phyloP scores from a whole-genome alignment of 2,797 vertebrate species.

The Monodelphis domestica region DNA sequence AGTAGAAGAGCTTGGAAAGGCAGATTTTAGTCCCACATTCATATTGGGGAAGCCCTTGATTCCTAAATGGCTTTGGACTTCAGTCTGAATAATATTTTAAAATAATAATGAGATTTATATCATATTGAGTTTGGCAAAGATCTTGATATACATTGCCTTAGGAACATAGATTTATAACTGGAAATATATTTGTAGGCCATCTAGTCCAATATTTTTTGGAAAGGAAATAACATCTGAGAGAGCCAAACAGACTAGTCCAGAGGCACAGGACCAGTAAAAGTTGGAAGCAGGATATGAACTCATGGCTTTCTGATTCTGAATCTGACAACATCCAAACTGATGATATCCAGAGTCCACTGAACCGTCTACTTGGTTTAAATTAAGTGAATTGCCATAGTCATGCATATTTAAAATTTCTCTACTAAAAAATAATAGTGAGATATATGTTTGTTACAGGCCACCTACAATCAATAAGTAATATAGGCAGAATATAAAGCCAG shows the following conservation, averaged over 20 bases:
- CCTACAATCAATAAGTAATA: neutral
- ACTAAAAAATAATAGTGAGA: neutral
- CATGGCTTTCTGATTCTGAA: neutral
- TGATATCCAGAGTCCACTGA: neutral
- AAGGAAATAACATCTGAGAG: neutral
- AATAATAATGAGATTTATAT: neutral
- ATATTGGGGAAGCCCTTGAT: neutral
- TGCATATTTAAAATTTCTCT: neutral
- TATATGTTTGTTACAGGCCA: neutral
- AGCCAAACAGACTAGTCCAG: neutral
- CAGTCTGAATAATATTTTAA: neutral
- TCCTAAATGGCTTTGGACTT: neutral
- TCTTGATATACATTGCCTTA: neutral
- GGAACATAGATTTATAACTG: neutral
- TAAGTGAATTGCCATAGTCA: neutral
- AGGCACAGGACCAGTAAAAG: neutral
- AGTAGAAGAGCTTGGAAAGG: neutral
- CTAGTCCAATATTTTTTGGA: neutral
- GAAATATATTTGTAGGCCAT: neutral
- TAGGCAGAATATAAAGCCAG: neutral
- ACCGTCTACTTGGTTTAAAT: neutral
- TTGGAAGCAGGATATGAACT: neutral
- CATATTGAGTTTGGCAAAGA: neutral
- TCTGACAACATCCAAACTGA: neutral
- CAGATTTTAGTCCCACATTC: neutral